Evolutionary conservation across 2,888 invertebrate species (phyloP), one percentile per base, ranked within the genome.

Genomic region (Anthrax anthrax): DNA sequence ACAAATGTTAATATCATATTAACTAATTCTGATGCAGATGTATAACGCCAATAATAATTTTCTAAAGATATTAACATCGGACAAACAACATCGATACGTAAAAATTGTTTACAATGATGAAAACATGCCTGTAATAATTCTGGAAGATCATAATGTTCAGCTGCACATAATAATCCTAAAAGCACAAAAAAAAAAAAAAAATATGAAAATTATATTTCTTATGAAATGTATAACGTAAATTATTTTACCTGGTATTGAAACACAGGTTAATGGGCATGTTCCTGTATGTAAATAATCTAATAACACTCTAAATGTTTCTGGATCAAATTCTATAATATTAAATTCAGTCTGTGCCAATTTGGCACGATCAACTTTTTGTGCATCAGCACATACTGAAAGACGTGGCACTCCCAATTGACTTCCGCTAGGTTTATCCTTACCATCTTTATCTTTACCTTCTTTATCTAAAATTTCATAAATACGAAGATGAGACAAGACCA

Each of bases 41-140:
- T 90, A 67, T 92, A 92, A 52, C 92, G 78, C 92, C 92, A 92
- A 67, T 89, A 91, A 69, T 92, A 92, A 66, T 91, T 92, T 67
- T 92, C 92, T 63, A 92, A 70, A 39, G 88, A 85, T 66, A 86
- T 86, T 47, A 92, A 74, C 92, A 92, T 92, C 54, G 82, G 81
- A 69, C 91, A 91, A 63, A 87, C 91, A 60, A 91, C 87, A 70
- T 91, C 90, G 65, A 90, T 87, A 57, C 90, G 77, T 36, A 92
- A 75, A 66, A 90, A 91, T 66, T 92, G 91, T 65, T 92, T 92
- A 58, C 91, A 90, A 60, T 92, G 92, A 63, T 92, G 92, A 71
- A 92, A 92, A 70, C 92, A 92, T 13, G 92, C 92, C 63, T 92
- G 91, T 50, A 92, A 72, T 46, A 92, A 72, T 64, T 92, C 92